A percentile compares a stretch with the other conserved stretches of the same genome.
Conservation (phyloP, 2,888 invertebrate genomes). For the Acheta domesticus region DNA sequence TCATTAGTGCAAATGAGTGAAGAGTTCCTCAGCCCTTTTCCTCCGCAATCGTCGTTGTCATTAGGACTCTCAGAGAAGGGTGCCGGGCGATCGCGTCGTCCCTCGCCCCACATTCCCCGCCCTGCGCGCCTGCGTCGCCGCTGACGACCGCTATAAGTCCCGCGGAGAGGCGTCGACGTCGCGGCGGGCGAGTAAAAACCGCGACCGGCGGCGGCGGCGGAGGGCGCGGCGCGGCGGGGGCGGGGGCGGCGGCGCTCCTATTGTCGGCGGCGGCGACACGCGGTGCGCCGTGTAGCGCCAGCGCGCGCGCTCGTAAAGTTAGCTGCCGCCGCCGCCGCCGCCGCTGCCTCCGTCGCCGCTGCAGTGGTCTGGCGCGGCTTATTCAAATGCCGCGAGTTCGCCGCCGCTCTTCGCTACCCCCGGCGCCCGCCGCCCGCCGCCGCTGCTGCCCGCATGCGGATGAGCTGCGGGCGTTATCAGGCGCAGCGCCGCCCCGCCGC, state of each 20-base stretch:
- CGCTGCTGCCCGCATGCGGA: not conserved
- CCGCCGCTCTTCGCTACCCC: not conserved
- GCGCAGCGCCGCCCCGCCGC: not conserved
- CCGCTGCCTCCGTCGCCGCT: not conserved
- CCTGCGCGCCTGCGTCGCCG: not conserved
- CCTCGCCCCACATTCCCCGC: not conserved
- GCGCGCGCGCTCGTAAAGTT: slow-evolving; percentile 6
- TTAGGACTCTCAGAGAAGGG: no score
- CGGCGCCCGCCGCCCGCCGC: not conserved
- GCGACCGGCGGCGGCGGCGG: not conserved
- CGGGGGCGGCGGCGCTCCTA: not conserved
- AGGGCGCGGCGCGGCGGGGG: not conserved
- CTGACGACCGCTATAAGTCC: not conserved
- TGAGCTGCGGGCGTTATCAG: not conserved
- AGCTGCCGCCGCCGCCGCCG: not conserved
- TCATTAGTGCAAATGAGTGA: no score
- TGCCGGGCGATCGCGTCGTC: not conserved
- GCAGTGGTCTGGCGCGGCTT: not conserved
- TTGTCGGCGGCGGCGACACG: slow-evolving; percentile 3
- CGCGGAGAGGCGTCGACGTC: not conserved
- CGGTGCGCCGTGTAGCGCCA: slow-evolving; percentile 6
- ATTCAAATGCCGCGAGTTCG: not conserved
- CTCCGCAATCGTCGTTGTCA: no score
- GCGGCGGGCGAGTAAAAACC: not conserved
- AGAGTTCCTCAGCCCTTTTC: no score